Evolutionary conservation across 35 echinoderm and acorn worm genomes (phyloP).

Genomic region (Ophioderma brevispina): DNA sequence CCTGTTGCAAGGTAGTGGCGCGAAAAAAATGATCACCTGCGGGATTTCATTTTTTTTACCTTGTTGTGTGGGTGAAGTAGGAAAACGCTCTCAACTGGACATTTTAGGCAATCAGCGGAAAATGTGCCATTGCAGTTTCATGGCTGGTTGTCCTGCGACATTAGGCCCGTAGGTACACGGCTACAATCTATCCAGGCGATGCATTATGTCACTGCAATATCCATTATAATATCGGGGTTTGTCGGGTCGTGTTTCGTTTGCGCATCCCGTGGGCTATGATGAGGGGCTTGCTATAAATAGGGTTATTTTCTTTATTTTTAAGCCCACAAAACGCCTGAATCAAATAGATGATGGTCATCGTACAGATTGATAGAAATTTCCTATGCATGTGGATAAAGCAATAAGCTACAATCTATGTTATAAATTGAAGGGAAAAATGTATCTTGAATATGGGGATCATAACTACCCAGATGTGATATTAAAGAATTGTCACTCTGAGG

Average conservation of each 20-base stretch:
- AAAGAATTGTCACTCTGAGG: background rate
- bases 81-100: background rate
- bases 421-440: background rate
- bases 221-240: conserved; percentile 13
- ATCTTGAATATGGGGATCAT: background rate
- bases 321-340: background rate
- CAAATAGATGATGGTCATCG: background rate
- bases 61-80: background rate
- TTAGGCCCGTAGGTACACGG: background rate
- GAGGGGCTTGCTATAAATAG: background rate
- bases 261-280: background rate
- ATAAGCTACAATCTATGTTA: background rate
- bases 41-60: background rate
- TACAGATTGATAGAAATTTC: background rate
- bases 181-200: background rate
- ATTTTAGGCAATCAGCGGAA: background rate
- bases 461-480: background rate
- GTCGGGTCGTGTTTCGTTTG: background rate
- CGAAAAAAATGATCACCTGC: background rate
- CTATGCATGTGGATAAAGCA: background rate
- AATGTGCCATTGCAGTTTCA: background rate
- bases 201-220: background rate
- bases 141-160: background rate
- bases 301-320: background rate
- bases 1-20: background rate